Base-by-base conservation (phyloP, 1,140 invertebrate genomes). In the Steinernema feltiae region DNA sequence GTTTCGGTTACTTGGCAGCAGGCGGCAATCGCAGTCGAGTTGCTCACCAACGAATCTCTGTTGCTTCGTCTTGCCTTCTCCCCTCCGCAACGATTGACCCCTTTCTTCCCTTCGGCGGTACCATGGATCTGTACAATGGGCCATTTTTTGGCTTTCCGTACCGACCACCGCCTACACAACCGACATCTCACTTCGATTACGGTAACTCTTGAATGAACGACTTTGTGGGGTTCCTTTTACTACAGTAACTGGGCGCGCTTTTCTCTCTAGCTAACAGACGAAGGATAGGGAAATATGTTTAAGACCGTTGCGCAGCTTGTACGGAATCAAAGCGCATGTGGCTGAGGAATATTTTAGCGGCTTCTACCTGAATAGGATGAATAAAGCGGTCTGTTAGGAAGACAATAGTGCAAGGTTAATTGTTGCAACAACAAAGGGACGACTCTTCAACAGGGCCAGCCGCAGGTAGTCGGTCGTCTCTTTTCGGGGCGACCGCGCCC, bases 101-200 rank as follows among this genome's bases (percentile, higher is more conserved):
- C 15, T 63, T 63, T 27, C 15, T 63, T 27, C 53, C 53, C 24
- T 63, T 63, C 53, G 53, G 53, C 53, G 53, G 53, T 63, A 63
- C 53, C 53, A 63, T 63, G 53, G 53, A 63, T 63, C 53, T 63
- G 53, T 63, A 63, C 53, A 63, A 63, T 27, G 53, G 53, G 53
- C 53, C 53, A 63, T 63, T 63, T 63, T 63, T 63, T 63, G 53
- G 53, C 53, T 63, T 63, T 21, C 53, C 53, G 53, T 63, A 63
- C 53, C 53, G 53, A 63, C 53, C 53, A 27, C 53, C 53, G 53
- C 53, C 53, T 27, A 63, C 53, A 3, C 53, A 63, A 27, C 53
- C 53, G 41, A 17, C 53, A 15, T 15, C 24, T 63, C 53, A 12
- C 53, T 63, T 63, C 53, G 53, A 63, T 21, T 63, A 63, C 24